Evolutionary conservation across 2,797 vertebrate species (phyloP).

Genomic region (Myotis findleyi): DNA sequence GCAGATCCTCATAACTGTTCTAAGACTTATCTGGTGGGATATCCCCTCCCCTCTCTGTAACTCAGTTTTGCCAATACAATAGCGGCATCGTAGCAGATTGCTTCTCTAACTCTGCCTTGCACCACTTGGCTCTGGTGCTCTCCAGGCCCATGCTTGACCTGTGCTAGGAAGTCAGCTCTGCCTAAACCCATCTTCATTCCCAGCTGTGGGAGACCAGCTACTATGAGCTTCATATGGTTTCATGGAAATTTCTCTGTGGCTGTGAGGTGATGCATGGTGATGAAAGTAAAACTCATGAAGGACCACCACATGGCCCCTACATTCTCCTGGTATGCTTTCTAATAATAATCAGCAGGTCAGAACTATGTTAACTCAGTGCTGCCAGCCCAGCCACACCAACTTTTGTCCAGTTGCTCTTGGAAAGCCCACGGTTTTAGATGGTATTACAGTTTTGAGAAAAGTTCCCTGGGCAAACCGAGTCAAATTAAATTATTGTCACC

Average conservation of each 20-base stretch:
- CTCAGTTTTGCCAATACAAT: not conserved
- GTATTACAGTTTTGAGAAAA: not conserved
- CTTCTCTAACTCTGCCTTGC: not conserved
- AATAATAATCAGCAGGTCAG: not conserved
- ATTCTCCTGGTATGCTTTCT: conserved; percentile 21
- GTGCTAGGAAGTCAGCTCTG: not conserved
- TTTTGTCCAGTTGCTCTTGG: not conserved
- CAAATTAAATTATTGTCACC: conserved; percentile 7
- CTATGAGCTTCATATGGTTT: not conserved
- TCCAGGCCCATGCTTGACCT: not conserved
- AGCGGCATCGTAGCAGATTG: not conserved
- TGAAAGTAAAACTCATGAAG: conserved; percentile 41
- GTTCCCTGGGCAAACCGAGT: not conserved
- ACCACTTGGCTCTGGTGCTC: not conserved
- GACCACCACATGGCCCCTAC: not conserved
- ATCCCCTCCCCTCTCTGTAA: not conserved
- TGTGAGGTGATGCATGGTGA: not conserved
- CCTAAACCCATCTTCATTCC: not conserved
- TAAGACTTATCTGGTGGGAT: not conserved
- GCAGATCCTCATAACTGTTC: not conserved
- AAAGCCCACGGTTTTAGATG: conserved; percentile 4
- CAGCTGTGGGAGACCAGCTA: not conserved
- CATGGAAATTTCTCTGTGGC: conserved; percentile 2
- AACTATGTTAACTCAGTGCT: not conserved
- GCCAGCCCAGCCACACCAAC: not conserved